phyloP scores from a whole-genome alignment of 2,888 invertebrate genomes.

The Diplazon laetatorius region DNA sequence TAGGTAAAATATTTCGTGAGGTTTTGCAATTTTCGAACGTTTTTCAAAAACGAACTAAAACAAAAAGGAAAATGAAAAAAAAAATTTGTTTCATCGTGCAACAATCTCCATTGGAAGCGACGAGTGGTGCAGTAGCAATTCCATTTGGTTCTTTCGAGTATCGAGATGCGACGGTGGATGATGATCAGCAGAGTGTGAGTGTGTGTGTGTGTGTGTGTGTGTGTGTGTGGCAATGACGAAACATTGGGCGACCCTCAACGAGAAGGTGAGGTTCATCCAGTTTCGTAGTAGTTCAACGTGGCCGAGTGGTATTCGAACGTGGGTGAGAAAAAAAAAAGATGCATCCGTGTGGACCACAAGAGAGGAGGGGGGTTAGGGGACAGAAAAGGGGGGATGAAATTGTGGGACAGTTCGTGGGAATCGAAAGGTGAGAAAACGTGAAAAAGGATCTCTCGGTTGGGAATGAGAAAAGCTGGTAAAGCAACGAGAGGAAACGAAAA shows the following conservation, averaged over 20 bases:
- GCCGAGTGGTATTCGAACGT: too few relatives aligned
- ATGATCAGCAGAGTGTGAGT: neutral
- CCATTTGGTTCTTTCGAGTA: conserved; percentile 28
- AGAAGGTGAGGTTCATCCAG: neutral
- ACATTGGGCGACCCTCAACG: neutral
- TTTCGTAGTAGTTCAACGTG: too few relatives aligned
- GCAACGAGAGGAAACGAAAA: conserved; percentile 7
- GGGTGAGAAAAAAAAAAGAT: too few relatives aligned
- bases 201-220: too few relatives aligned
- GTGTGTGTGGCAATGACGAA: neutral
- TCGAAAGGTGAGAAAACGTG: conserved; percentile 16
- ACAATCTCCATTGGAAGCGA: neutral
- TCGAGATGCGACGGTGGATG: neutral
- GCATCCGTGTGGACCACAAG: too few relatives aligned
- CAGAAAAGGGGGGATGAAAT: neutral
- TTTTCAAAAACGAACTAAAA: too few relatives aligned
- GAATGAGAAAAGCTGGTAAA: conserved; percentile 19
- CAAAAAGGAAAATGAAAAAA: too few relatives aligned
- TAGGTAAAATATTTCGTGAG: too few relatives aligned
- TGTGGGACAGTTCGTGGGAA: conserved; percentile 28
- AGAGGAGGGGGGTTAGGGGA: neutral
- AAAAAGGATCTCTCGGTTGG: conserved; percentile 1
- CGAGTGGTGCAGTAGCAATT: conserved; percentile 15
- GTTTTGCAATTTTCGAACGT: too few relatives aligned
- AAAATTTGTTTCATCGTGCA: too few relatives aligned